phyloP scores from a whole-genome alignment of 2,113 vertebrate genomes.

The Cervus canadensis region DNA sequence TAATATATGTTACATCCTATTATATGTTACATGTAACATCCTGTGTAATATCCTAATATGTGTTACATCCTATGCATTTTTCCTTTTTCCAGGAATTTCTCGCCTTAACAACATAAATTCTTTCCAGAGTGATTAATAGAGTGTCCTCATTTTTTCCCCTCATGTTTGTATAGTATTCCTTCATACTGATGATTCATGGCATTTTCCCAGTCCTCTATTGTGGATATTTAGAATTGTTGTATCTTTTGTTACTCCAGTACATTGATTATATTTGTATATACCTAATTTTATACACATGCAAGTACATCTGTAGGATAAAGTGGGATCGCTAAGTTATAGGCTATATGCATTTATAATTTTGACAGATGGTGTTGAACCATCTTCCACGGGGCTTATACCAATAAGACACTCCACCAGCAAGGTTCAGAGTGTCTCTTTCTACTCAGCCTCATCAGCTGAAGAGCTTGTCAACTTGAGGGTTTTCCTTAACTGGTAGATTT shows the following conservation, averaged over 20 bases:
- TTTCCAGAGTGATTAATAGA: not conserved
- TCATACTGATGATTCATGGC: no score
- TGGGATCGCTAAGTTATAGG: not conserved
- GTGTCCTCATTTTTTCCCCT: not conserved
- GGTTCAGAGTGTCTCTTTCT: not conserved
- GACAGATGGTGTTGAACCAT: not conserved
- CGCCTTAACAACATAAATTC: not conserved
- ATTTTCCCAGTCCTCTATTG: not conserved
- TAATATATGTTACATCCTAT: not conserved
- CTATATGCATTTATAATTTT: not conserved
- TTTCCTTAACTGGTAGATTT: not conserved
- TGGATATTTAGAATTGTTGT: not conserved
- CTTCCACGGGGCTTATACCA: not conserved
- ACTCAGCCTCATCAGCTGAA: not conserved
- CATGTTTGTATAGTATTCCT: not conserved
- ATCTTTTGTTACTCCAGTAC: not conserved
- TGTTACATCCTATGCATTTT: not conserved
- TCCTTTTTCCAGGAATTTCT: not conserved
- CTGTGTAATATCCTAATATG: not conserved
- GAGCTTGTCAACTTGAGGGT: not conserved
- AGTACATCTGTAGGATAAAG: not conserved
- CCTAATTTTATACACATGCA: not conserved
- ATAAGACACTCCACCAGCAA: not conserved
- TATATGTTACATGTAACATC: no score
- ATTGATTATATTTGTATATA: not conserved